Evolutionary conservation across 1,140 invertebrate genomes (phyloP), one percentile per base, ranked within the genome.

Genomic region (Dreissena rostriformis): DNA sequence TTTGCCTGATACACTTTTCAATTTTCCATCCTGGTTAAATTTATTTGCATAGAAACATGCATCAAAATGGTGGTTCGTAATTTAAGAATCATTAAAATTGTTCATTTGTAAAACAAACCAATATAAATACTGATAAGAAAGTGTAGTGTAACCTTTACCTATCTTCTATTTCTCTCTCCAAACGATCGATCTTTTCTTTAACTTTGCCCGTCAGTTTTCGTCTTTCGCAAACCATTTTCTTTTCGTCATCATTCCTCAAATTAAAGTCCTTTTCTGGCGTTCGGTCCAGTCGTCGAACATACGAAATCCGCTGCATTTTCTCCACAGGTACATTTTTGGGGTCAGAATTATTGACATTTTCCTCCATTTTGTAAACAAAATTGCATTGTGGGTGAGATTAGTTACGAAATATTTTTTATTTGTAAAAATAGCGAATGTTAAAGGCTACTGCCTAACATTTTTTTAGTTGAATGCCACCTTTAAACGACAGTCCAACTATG

Each of bases 231-330:
- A 82, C 66, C 22, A 85, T 67, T 68, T 87, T 87, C 61, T 87
- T 87, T 22, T 82, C 73, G 26, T 63, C 57, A 0, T 85, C 75
- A 11, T 77, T 68, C 12, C 76, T 70, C 5, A 52, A 65, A 77
- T 87, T 70, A 63, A 87, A 87, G 49, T 82, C 57, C 57, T 85
- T 87, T 49, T 87, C 86, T 19, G 86, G 86, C 5, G 86, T 85
- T 29, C 82, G 82, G 65, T 87, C 86, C 52, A 84, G 19, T 19
- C 83, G 79, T 26, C 86, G 66, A 10, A 74, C 76, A 53, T 87
- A 87, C 39, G 61, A 53, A 28, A 74, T 73, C 39, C 39, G 39
- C 39, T 39, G 39, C 8, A 39, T 39, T 39, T 57, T 29, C 65
- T 51, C 52, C 67, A 29, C 67, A 66, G 52, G 63, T 24, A 49